These are phyloP conservation scores for Ceratina japonica DNA, from an alignment of 1,140 invertebrate genomes.

Conservation along the genomic window DNA sequence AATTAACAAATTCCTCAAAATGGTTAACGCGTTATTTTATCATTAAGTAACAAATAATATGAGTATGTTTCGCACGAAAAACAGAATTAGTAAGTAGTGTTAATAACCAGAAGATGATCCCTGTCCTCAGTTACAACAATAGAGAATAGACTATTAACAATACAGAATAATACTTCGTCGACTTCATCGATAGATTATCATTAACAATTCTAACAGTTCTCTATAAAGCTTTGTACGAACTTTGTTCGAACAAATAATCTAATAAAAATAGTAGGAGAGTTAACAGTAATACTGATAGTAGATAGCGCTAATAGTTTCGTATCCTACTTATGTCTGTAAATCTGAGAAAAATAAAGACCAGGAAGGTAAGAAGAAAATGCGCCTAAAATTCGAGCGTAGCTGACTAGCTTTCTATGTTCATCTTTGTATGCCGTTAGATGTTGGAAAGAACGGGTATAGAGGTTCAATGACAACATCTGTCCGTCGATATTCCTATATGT, in stretches of 20 bases:
- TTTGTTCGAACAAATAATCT: constrained; percentile 32
- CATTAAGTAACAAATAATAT: not conserved
- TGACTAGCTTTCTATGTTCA: constrained; percentile 69
- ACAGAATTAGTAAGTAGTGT: constrained; percentile 12
- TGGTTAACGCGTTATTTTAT: constrained; percentile 1
- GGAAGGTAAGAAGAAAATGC: constrained; percentile 49
- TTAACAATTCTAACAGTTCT: constrained; percentile 37
- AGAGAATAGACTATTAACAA: constrained; percentile 16
- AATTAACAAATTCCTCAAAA: not conserved
- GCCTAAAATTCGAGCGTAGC: constrained; percentile 70
- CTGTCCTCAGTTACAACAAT: not conserved
- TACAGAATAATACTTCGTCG: not conserved
- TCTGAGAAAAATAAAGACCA: constrained; percentile 45
- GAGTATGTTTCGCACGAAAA: not conserved
- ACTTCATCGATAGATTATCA: not conserved
- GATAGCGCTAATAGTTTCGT: constrained; percentile 59
- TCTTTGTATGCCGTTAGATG: constrained; percentile 56
- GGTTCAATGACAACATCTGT: constrained; percentile 28
- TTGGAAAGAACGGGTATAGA: constrained; percentile 45
- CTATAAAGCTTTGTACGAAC: constrained; percentile 20
- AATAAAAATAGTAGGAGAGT: constrained; percentile 41
- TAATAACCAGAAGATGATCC: not conserved
- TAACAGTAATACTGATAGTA: constrained; percentile 60
- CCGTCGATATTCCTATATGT: constrained; percentile 17
- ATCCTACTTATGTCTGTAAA: constrained; percentile 58